Evolutionary conservation across 2,113 vertebrate species (phyloP).

Genomic region (Bathybates hornii): DNA sequence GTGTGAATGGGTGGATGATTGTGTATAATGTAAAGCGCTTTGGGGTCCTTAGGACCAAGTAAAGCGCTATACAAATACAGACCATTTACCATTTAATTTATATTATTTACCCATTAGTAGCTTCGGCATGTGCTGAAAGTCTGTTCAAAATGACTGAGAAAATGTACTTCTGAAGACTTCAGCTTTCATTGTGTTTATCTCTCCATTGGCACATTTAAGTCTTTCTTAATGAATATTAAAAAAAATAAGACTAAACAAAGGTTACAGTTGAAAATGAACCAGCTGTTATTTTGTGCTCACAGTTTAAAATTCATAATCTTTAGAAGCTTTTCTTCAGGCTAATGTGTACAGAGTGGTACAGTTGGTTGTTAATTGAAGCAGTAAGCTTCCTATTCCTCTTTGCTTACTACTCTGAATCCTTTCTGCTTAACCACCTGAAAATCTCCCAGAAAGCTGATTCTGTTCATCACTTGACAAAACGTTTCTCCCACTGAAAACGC

Average conservation of each 20-base stretch:
- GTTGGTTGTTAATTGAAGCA: neutral
- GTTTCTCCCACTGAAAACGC: neutral
- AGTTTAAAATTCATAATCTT: neutral
- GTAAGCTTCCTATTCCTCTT: neutral
- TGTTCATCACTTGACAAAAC: neutral
- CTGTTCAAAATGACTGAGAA: neutral
- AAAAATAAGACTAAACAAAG: neutral
- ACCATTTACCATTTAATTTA: neutral
- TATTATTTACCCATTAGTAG: neutral
- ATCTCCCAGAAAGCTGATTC: neutral
- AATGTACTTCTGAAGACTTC: neutral
- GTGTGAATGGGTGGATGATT: too few relatives aligned
- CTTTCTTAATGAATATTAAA: neutral
- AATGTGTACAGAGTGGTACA: neutral
- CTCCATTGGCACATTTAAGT: neutral
- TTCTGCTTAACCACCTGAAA: neutral
- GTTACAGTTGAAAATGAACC: neutral
- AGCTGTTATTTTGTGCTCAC: neutral
- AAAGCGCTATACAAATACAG: too few relatives aligned
- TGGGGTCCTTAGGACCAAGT: too few relatives aligned
- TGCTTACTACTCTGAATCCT: neutral
- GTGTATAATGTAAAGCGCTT: too few relatives aligned
- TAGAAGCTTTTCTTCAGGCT: neutral
- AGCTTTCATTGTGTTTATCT: neutral
- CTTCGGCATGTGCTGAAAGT: neutral